Conservation (phyloP, 2,797 vertebrate genomes). For the Hyperoplus lanceolatus region DNA sequence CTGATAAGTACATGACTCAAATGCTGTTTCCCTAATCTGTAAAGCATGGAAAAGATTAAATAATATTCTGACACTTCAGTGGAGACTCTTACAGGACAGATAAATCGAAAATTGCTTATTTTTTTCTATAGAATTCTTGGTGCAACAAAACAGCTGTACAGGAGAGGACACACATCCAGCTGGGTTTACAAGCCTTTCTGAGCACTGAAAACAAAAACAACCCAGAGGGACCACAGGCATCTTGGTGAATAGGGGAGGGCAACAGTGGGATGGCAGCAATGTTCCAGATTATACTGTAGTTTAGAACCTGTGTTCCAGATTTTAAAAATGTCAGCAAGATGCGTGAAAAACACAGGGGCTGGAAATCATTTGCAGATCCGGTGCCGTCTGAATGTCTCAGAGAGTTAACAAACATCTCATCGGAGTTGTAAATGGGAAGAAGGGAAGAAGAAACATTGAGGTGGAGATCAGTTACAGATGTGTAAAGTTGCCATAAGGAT, state of each 20-base stretch:
- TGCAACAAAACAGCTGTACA: background rate
- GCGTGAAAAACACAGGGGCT: background rate
- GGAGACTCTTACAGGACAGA: background rate
- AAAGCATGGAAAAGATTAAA: constrained; percentile 33
- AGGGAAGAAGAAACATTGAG: too few species aligned
- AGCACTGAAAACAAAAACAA: background rate
- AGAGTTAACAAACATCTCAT: background rate
- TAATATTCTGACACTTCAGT: constrained; percentile 14
- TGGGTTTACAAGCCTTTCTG: background rate
- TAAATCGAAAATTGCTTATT: background rate
- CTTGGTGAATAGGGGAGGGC: background rate
- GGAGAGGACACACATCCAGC: background rate
- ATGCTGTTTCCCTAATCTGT: constrained; percentile 39
- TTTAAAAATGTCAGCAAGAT: background rate
- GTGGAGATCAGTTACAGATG: too few species aligned
- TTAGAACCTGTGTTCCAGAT: background rate
- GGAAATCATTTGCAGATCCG: background rate
- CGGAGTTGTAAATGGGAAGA: too few species aligned
- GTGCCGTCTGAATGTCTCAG: background rate
- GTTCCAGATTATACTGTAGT: background rate
- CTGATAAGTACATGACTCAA: constrained; percentile 1
- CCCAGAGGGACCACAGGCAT: background rate
- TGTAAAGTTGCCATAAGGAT: too few species aligned
- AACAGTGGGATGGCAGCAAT: background rate
- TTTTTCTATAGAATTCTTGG: background rate